Evolutionary conservation across 92 coral and sea anemone species (phyloP).

Genomic region (Epizoanthus rinbou): DNA sequence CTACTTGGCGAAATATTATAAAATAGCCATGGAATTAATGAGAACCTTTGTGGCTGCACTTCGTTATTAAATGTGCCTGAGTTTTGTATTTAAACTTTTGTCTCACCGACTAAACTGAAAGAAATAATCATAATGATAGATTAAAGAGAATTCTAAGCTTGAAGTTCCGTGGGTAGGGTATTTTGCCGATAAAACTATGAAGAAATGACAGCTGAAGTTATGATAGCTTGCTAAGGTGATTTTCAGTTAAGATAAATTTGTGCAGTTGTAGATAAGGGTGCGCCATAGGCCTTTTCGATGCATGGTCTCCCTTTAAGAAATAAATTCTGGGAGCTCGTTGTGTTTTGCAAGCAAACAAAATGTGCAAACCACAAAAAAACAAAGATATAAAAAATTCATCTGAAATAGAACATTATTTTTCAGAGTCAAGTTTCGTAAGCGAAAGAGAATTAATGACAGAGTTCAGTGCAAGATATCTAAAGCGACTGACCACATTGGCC

Average conservation of each 20-base stretch:
- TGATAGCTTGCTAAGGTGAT: background rate
- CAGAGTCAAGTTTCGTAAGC: background rate
- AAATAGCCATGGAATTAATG: conserved; percentile 2
- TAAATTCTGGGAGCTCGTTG: too few species aligned
- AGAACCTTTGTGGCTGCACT: background rate
- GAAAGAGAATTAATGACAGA: background rate
- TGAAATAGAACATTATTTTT: too few species aligned
- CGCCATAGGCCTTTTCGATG: too few species aligned
- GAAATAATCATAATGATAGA: background rate
- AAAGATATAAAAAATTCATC: too few species aligned
- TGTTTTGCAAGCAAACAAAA: too few species aligned
- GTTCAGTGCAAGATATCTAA: background rate
- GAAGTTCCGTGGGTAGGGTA: conserved; percentile 27
- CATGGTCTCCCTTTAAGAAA: too few species aligned
- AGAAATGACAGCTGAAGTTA: background rate
- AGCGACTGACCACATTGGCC: background rate
- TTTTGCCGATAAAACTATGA: conserved; percentile 4
- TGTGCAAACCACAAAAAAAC: too few species aligned
- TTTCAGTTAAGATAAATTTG: conserved; percentile 16
- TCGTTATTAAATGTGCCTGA: conserved; percentile 13
- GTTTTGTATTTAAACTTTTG: background rate
- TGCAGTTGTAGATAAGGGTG: too few species aligned
- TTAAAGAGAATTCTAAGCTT: conserved; percentile 8
- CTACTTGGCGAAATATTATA: conserved; percentile 12
- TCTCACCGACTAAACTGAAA: conserved; percentile 3